These are phyloP conservation scores for Himalopsyche phryganea DNA, from an alignment of 1,140 invertebrate genomes.

Conservation along the genomic window DNA sequence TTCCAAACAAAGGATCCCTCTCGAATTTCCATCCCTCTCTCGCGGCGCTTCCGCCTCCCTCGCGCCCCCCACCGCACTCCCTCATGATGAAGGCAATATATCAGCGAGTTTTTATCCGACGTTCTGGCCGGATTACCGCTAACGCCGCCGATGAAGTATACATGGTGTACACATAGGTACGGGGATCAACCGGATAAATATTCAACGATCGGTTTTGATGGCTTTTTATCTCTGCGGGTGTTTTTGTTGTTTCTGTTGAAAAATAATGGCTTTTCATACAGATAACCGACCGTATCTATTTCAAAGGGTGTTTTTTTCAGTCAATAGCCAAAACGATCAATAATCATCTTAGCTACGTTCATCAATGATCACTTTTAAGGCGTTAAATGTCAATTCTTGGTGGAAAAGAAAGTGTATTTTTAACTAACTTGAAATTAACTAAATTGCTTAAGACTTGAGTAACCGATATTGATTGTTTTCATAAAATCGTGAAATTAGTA, in stretches of 20 bases:
- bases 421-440: no score
- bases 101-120: conserved; percentile 31
- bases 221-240: no score
- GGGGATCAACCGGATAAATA: conserved; percentile 30
- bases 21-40: conserved; percentile 1
- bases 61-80: conserved; percentile 3
- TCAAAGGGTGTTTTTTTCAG: no score
- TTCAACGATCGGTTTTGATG: conserved; percentile 9
- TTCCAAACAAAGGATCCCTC: no score
- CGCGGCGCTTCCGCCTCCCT: not conserved
- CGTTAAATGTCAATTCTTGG: no score
- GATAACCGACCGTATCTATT: conserved; percentile 24
- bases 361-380: no score
- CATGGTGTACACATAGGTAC: conserved; percentile 21
- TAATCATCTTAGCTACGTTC: no score
- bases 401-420: no score
- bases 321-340: no score
- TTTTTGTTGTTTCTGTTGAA: not conserved
- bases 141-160: conserved; percentile 35
- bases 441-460: no score
- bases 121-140: conserved; percentile 32
- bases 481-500: no score
- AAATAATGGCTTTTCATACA: conserved; percentile 31
- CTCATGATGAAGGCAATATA: conserved; percentile 31
- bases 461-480: no score